Percentiles rank a stretch among this genome's conserved stretches.
phyloP scores from a whole-genome alignment of 2,113 vertebrate genomes.

The Nesogale talazaci region DNA sequence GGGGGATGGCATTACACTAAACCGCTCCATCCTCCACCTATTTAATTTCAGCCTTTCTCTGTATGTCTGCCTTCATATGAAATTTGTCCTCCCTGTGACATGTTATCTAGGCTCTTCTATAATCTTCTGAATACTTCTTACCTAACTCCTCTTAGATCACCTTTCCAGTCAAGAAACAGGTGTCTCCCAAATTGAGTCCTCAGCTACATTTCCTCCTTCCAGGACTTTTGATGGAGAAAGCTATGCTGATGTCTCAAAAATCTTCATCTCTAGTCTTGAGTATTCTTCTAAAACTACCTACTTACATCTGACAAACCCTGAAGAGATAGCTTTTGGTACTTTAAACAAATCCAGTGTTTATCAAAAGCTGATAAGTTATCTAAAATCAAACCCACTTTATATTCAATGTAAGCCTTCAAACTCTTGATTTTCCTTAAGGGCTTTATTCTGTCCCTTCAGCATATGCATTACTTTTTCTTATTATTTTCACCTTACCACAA shows the following conservation, averaged over 20 bases:
- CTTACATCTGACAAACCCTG: background rate
- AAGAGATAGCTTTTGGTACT: background rate
- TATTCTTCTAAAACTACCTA: background rate
- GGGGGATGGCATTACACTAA: no score
- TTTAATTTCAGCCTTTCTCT: background rate
- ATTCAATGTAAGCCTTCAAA: no score
- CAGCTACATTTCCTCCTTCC: background rate
- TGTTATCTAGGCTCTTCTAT: background rate
- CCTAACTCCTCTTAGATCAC: constrained; percentile 23
- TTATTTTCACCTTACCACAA: no score
- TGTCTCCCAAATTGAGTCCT: background rate
- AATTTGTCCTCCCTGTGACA: background rate
- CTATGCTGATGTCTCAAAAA: background rate
- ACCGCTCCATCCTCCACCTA: background rate
- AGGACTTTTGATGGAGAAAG: background rate
- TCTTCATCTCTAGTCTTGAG: background rate
- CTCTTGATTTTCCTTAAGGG: no score
- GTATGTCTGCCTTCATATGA: background rate
- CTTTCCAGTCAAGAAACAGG: background rate
- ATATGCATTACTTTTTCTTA: no score
- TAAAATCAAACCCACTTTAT: no score
- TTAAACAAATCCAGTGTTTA: no score
- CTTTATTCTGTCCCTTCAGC: no score
- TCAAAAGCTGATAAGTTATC: no score
- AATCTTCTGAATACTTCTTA: background rate